Evolutionary conservation across 1,140 invertebrate species (phyloP).

Genomic region (Diplogasteroides magnus): DNA sequence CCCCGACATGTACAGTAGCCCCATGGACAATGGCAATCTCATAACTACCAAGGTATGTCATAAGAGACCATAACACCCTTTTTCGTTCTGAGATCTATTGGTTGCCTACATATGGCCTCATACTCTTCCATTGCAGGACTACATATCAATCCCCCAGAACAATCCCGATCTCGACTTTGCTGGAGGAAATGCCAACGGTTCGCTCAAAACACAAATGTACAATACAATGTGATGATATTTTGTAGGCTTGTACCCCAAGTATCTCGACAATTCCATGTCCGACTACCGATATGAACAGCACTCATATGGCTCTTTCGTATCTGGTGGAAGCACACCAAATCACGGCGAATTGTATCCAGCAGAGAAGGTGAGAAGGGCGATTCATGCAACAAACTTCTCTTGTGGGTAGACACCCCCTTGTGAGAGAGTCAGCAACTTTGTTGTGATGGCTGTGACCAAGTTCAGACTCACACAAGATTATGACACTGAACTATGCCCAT

Average conservation of each 20-base stretch:
- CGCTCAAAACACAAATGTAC: constrained; percentile 6
- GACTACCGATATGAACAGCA: constrained; percentile 28
- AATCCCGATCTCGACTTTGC: constrained; percentile 47
- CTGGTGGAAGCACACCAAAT: constrained; percentile 15
- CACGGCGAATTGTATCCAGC: background rate
- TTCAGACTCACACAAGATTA: too few relatives aligned
- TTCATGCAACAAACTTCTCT: too few relatives aligned
- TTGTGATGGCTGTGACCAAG: too few relatives aligned
- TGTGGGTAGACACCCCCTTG: too few relatives aligned
- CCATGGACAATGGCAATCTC: constrained; percentile 25
- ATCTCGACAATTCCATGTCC: constrained; percentile 23
- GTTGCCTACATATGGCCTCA: background rate
- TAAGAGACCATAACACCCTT: background rate
- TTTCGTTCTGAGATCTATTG: constrained; percentile 6
- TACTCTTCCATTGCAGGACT: constrained; percentile 32
- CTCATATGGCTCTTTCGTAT: constrained; percentile 33
- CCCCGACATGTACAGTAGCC: constrained; percentile 36
- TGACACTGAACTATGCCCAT: too few relatives aligned
- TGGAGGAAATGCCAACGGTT: constrained; percentile 17
- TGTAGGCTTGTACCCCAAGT: constrained; percentile 23
- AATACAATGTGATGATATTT: constrained; percentile 9
- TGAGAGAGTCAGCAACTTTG: too few relatives aligned
- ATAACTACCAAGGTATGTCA: constrained; percentile 19
- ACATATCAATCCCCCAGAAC: constrained; percentile 46
- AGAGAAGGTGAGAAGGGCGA: too few relatives aligned